Evolutionary conservation across 2,113 vertebrate species (phyloP), one percentile per base, ranked within the genome.

Genomic region (Menura novaehollandiae): DNA sequence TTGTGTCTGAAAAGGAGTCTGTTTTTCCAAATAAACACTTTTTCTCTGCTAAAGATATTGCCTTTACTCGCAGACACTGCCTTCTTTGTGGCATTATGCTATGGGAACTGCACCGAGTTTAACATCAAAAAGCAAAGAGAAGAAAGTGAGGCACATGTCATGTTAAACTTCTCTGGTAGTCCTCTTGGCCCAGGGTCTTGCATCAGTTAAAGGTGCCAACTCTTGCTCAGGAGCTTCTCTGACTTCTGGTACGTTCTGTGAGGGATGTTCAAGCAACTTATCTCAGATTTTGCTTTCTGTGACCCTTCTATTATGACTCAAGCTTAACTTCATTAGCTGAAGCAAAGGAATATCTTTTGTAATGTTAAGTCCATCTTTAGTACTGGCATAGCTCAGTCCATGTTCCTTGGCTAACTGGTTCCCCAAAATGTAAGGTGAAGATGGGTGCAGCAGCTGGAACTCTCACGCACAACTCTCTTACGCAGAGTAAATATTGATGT

Each of bases 91-190:
- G 68, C 43, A 17, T 75, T 91, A 30, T 32, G 35, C 52, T 88
- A 4, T 63, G 16, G 21, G 28, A 60, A 15, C 28, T 72, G 49
- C 22, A 55, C 26, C 12, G 64, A 68, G 10, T n/a, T 69, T 75
- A 62, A 74, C 23, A 53, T 32, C 8, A 74, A 83, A 89, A 85
- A 78, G 6, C 8, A 55, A 80, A 80, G 21, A 13, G 32, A 79
- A 74, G 28, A 64, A 75, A 62, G 16, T 0, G 1, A 60, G 14
- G 22, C 24, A 68, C n/a, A 8, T 0, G 0, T 6, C 13, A n/a
- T 5, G 2, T 53, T 75, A 79, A 67, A 49, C 10, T 16, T 64
- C n/a, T 59, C 16, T 51, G 20, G 44, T 59, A 59, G 37, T 49
- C 16, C n/a, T 80, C 51, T 66, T 59, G 44, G n/a, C n/a, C 37